Evolutionary conservation across 2,113 vertebrate species (phyloP).

Genomic region (Accipiter cooperii): DNA sequence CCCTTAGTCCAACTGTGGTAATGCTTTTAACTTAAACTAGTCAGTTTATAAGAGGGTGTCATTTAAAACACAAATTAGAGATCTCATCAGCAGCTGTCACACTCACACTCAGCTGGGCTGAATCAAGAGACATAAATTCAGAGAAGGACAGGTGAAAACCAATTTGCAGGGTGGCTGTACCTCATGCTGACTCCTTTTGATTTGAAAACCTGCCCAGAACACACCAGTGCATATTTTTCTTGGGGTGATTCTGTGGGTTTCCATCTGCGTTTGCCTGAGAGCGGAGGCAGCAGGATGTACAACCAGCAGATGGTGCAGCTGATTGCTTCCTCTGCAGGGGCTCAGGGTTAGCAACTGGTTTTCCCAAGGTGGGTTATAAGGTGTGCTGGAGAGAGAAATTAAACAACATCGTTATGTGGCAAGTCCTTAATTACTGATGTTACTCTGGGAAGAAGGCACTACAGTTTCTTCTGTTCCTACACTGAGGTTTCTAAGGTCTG

Average conservation of each 20-base stretch:
- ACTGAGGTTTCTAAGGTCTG: not conserved
- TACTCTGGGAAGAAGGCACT: not conserved
- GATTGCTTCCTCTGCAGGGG: not conserved
- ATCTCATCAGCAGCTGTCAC: not conserved
- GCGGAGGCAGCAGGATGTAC: not conserved
- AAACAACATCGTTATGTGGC: rapidly evolving
- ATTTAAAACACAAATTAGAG: not conserved
- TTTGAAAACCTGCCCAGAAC: not conserved
- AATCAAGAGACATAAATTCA: not conserved
- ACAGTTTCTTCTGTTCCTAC: not conserved
- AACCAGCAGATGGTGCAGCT: not conserved
- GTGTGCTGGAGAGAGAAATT: not conserved
- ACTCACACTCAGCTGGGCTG: not conserved
- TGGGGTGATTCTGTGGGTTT: not conserved
- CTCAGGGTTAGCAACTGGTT: not conserved
- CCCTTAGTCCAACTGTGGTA: not conserved
- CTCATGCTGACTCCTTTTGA: not conserved
- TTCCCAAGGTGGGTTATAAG: not conserved
- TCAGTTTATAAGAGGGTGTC: not conserved
- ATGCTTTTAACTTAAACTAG: not conserved
- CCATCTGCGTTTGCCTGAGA: rapidly evolving
- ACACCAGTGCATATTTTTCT: not conserved
- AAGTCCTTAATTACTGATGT: not conserved
- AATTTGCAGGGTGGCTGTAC: not conserved
- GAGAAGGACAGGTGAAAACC: not conserved